Base-by-base conservation (phyloP, 2,113 vertebrate species). In the Coryphaenoides rupestris region DNA sequence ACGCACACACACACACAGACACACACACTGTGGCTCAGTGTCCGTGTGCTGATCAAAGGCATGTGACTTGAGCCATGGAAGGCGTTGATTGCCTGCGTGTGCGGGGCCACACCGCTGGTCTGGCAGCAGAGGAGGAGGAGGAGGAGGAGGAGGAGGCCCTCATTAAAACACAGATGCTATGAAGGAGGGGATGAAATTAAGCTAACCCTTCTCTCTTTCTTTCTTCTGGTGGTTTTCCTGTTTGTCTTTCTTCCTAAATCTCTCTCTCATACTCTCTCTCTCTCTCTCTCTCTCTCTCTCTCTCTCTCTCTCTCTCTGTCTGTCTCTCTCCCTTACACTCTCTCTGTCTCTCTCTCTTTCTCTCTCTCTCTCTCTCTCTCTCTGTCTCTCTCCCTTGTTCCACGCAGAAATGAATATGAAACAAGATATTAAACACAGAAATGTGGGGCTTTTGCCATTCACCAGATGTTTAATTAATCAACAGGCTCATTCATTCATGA, bases 41-140 rank as follows among this genome's bases (percentile, higher is more conserved):
- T 79, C 70, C 65, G 45, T 62, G 68, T 76, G 68, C 65, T 78
- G 83, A 84, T 83, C 80, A 78, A 83, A 81, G 81, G 73, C 73
- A 26, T 82, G 57, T 75, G 72, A 75, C 73, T 78, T 40, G 50
- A 46, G 69, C 79, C 76, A 77, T 21, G 58, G 45, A 5, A 76
- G 74, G 73, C 55, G 71, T 67, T 76, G 83, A 84, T 82, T 80
- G 79, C 74, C 52, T 85, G 69, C 61, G 68, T 80, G 77, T 75
- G 77, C 82, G 77, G 63, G 0, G 58, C 82, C 82, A 82, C 80
- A 82, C 66, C 28, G 56, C 71, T 62, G 53, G 21, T 66, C 72
- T 62, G 69, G 76, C 74, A 40, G 33, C 14, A 74, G 70, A 76
- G 73, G n/a, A n/a, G n/a, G n/a, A n/a, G n/a, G n/a, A n/a, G n/a